These are phyloP conservation scores for Hyperoplus lanceolatus DNA, from an alignment of 2,797 vertebrate genomes.

Conservation along the genomic window DNA sequence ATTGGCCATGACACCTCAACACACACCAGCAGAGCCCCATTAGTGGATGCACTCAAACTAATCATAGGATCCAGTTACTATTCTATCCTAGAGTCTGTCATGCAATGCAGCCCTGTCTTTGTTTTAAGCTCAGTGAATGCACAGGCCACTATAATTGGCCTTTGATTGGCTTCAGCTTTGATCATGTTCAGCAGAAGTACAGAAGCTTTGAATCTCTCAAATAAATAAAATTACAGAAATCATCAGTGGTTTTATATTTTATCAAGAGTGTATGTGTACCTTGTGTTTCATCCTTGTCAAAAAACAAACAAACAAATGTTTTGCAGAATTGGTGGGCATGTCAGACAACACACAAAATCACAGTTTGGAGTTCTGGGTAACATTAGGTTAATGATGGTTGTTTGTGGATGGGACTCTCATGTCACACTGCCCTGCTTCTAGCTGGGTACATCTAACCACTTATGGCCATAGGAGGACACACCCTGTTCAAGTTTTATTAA, in stretches of 20 bases:
- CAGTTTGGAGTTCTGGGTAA: constrained; percentile 38
- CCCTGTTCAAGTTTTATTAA: constrained; percentile 10
- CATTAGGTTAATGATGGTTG: constrained; percentile 50
- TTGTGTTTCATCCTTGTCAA: constrained; percentile 10
- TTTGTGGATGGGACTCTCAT: constrained; percentile 60
- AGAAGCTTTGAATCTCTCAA: constrained; percentile 30
- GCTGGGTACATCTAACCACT: background rate
- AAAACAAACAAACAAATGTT: background rate
- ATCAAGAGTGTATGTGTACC: constrained; percentile 9
- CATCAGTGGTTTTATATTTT: constrained; percentile 26
- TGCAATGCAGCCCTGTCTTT: constrained; percentile 58
- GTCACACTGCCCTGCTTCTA: constrained; percentile 2
- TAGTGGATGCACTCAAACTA: constrained; percentile 51
- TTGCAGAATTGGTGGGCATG: background rate
- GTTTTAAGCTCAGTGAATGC: constrained; percentile 67
- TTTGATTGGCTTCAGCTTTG: constrained; percentile 65
- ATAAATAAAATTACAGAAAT: constrained; percentile 53
- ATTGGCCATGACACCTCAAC: constrained; percentile 32
- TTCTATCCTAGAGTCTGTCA: constrained; percentile 46
- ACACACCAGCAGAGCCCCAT: constrained; percentile 49
- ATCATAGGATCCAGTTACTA: constrained; percentile 51
- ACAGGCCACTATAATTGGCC: constrained; percentile 70
- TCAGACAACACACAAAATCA: background rate
- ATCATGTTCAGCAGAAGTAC: constrained; percentile 50
- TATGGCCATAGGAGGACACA: constrained; percentile 1